A percentile compares a stretch with the other conserved stretches of the same genome.
phyloP scores from a whole-genome alignment of 1,140 invertebrate genomes.

The Probaryconus sp. region DNA sequence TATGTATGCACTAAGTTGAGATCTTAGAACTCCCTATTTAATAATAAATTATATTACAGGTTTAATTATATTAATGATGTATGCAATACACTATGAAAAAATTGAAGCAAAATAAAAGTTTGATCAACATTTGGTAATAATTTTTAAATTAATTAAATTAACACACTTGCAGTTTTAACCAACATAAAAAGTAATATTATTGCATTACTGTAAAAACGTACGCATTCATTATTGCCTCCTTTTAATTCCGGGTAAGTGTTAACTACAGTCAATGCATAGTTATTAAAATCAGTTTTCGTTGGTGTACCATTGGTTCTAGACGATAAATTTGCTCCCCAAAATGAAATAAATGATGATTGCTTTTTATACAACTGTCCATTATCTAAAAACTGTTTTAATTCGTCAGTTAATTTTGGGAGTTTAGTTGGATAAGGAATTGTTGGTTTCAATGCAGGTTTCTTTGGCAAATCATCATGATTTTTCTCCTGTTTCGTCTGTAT shows the following conservation, averaged over 20 bases:
- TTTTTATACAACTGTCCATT: not conserved
- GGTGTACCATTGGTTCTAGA: not conserved
- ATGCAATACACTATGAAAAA: too few relatives aligned
- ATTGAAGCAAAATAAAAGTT: too few relatives aligned
- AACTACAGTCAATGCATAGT: constrained; percentile 10
- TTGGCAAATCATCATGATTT: too few relatives aligned
- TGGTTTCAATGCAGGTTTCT: too few relatives aligned
- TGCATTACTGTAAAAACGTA: not conserved
- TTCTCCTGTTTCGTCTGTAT: too few relatives aligned
- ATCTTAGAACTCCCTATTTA: not conserved
- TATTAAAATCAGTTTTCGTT: constrained; percentile 3
- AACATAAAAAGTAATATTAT: not conserved
- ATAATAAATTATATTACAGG: not conserved
- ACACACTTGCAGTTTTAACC: too few relatives aligned
- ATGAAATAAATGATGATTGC: constrained; percentile 3
- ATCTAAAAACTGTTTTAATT: not conserved
- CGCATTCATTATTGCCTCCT: constrained; percentile 11
- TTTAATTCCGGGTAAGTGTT: constrained; percentile 4
- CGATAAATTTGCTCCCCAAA: constrained; percentile 15
- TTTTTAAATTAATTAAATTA: too few relatives aligned
- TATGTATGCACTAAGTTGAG: not conserved
- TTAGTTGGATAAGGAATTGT: not conserved
- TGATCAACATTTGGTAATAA: too few relatives aligned
- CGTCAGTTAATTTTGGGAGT: constrained; percentile 9
- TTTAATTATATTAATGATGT: too few relatives aligned